Evolutionary conservation across 2,113 vertebrate species (phyloP).

Genomic region (Maccullochella peelii): DNA sequence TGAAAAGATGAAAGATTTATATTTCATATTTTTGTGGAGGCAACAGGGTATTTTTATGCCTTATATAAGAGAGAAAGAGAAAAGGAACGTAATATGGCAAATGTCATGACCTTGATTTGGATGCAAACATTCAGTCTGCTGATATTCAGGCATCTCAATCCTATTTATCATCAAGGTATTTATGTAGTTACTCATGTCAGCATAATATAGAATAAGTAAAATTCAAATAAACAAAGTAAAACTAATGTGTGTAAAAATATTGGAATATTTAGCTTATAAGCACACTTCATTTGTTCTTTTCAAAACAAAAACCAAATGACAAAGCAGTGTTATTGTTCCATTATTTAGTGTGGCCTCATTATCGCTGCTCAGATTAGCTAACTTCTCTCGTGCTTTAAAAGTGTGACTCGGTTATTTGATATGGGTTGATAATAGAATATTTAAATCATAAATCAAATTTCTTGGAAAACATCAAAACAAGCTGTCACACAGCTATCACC

Average conservation of each 20-base stretch:
- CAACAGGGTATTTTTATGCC: background rate
- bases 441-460: too few species aligned
- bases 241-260: background rate
- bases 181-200: too few species aligned
- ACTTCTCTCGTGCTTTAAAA: background rate
- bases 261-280: background rate
- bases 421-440: too few species aligned
- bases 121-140: background rate
- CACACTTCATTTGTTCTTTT: background rate
- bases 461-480: too few species aligned
- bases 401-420: too few species aligned
- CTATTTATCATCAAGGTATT: background rate
- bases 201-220: background rate
- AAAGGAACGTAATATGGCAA: background rate
- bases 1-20: conserved; percentile 16
- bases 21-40: background rate
- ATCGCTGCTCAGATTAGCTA: too few species aligned
- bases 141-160: background rate
- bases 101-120: background rate
- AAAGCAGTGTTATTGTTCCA: too few species aligned
- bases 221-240: background rate
- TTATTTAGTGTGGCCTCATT: too few species aligned
- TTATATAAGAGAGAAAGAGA: background rate
- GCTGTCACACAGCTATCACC: too few species aligned
- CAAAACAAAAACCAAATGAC: background rate